phyloP scores from a whole-genome alignment of 2,888 invertebrate genomes.

The Melangyna quadrimaculata region DNA sequence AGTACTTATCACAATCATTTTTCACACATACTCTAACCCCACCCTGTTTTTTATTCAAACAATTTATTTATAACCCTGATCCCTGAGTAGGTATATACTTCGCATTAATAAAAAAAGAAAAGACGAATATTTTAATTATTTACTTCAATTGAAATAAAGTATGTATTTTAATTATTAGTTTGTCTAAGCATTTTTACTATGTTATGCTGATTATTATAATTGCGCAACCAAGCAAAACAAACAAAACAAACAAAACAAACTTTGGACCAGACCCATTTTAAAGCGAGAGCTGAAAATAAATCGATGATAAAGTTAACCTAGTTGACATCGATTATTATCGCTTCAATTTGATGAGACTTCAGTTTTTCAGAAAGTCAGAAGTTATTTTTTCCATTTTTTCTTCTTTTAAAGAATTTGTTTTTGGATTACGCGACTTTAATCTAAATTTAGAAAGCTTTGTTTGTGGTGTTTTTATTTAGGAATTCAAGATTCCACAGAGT shows the following conservation, averaged over 20 bases:
- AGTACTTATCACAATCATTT: slow-evolving; percentile 15
- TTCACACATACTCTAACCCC: not conserved
- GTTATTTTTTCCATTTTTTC: not conserved
- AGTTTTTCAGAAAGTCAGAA: slow-evolving; percentile 7
- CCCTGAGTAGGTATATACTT: not conserved
- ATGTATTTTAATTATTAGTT: not conserved
- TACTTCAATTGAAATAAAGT: not conserved
- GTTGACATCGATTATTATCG: slow-evolving; percentile 42
- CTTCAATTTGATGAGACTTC: not conserved
- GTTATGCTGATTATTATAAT: not conserved
- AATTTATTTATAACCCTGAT: too few relatives aligned
- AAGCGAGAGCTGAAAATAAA: not conserved
- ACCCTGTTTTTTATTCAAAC: not conserved
- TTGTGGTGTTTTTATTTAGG: not conserved
- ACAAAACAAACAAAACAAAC: not conserved
- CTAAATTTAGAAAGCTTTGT: not conserved
- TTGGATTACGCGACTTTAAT: not conserved
- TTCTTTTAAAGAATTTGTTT: not conserved
- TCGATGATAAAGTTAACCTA: slow-evolving; percentile 41
- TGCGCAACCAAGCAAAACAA: not conserved
- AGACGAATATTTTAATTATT: slow-evolving; percentile 20
- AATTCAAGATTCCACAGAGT: not conserved
- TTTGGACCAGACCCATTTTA: not conserved
- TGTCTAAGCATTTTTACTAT: not conserved
- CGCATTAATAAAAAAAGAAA: not conserved